Base-by-base conservation (phyloP, 2,113 vertebrate genomes). In the Microtus oregoni region DNA sequence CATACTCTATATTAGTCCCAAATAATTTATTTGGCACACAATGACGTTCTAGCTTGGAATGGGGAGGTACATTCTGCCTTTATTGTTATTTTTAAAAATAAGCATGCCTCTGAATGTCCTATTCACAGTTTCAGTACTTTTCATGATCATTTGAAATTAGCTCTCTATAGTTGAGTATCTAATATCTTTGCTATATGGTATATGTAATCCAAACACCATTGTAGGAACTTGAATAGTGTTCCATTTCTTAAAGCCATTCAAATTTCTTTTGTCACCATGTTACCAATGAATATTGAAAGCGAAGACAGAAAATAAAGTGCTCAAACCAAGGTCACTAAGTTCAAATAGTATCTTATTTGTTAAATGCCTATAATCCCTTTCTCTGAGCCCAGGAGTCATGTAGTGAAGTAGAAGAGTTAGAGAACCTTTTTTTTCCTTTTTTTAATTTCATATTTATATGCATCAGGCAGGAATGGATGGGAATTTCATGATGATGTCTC, bases 61-160 rank as follows among this genome's bases (percentile, higher is more conserved):
- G 65, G 70, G 95, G 78, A 93, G 96, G 90, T 97, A 96, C 92
- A 97, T 96, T 95, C 87, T 72, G 22, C 76, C n/a, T 96, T 95
- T 94, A 89, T 82, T 92, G 70, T 96, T 91, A 87, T 89, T 96
- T 88, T 97, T 97, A 93, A 96, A 97, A 87, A 98, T 93, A 94
- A 98, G 93, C 90, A 96, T 98, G 92, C 96, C 96, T 97, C 86
- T 97, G 95, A 97, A 97, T 94, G 58, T 96, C 96, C 94, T 95
- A 63, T 97, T 95, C 88, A 93, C 92, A 88, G 97, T 97, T 96
- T 95, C 95, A 38, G 78, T 73, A 77, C 17, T 92, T 83, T 86
- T 93, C 90, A 94, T 81, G 5, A 70, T 94, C 17, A 50, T 83
- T 96, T 77, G 35, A 92, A 97, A 76, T 41, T 28, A 61, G 82